Base-by-base conservation (phyloP, 2,888 invertebrate species). In the Drosophila parthenogenetica region DNA sequence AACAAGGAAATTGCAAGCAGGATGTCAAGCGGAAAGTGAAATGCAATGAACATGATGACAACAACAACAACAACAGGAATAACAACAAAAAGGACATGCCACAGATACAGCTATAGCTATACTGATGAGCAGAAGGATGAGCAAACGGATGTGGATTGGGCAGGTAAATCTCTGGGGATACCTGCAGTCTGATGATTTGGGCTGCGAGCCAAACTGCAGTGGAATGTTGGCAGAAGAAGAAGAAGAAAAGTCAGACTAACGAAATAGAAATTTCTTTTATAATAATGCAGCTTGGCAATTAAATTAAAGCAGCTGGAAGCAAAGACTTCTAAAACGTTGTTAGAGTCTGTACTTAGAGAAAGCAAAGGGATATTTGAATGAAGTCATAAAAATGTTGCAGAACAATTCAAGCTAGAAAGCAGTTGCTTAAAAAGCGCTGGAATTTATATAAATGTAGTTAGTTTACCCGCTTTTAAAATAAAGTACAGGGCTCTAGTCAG, bases 1-100 rank as follows among this genome's bases (percentile, higher is more conserved):
- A 88, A 77, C 73, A 78, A 74, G 87, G 87, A 85, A 85, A 85
- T 85, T 85, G 87, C 82, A 79, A 79, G 46, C 66, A 75, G 69
- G 75, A 81, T 85, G 87, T 87, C 85, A 87, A 85, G 79, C 81
- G 81, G 72, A 80, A 86, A 69, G 76, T 58, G 68, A 61, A 87
- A 73, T 77, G 75, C 77, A 87, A 81, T 77, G 77, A 77, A 70
- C 76, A 80, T 75, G 75, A 87, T 69, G 80, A 79, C 79, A 57
- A 58, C 54, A 55, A 25, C 62, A 66, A 67, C 70, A 39, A 69
- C 0, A 35, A 35, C 58, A 49, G 42, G 55, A 57, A 51, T 42
- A 53, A 37, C 53, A 39, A 63, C 53, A 62, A 48, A 29, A 62
- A 65, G 17, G 59, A 65, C 54, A 69, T 19, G 57, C 60, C 59